These are phyloP conservation scores for Spisula solida DNA, from an alignment of 2,888 invertebrate species.

Conservation along the genomic window DNA sequence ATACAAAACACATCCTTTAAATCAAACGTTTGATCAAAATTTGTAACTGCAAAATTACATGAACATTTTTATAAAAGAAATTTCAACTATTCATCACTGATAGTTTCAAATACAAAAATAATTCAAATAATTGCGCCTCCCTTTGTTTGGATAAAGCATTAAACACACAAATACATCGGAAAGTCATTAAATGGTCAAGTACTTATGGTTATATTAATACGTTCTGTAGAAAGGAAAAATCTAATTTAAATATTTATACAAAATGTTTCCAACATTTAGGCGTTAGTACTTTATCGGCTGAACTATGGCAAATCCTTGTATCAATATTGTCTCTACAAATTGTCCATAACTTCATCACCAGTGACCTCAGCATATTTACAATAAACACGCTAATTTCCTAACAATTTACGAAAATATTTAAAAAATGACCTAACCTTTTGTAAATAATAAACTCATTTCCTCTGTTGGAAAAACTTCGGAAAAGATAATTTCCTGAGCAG, in stretches of 20 bases:
- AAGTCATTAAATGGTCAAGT: constrained; percentile 63
- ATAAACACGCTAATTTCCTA: constrained; percentile 48
- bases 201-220: constrained; percentile 36
- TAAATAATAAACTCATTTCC: not conserved
- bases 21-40: not conserved
- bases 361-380: constrained; percentile 51
- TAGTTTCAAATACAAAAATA: not conserved
- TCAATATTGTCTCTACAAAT: constrained; percentile 46
- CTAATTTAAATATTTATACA: constrained; percentile 53
- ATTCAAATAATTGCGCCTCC: constrained; percentile 26
- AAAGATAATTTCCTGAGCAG: not conserved
- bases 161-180: constrained; percentile 46
- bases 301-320: constrained; percentile 46
- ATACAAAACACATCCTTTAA: not conserved
- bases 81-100: constrained; percentile 3
- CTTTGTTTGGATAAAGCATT: constrained; percentile 36
- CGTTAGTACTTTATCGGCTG: constrained; percentile 49
- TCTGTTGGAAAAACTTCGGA: not conserved
- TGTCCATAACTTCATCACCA: constrained; percentile 15
- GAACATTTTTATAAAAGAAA: not conserved
- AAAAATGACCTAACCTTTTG: constrained; percentile 18
- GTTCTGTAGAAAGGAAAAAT: constrained; percentile 35
- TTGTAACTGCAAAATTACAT: not conserved
- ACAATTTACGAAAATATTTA: constrained; percentile 18
- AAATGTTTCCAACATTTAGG: constrained; percentile 46